Conservation (phyloP, 2,113 vertebrate species). For the Benitochromis conjunctus region DNA sequence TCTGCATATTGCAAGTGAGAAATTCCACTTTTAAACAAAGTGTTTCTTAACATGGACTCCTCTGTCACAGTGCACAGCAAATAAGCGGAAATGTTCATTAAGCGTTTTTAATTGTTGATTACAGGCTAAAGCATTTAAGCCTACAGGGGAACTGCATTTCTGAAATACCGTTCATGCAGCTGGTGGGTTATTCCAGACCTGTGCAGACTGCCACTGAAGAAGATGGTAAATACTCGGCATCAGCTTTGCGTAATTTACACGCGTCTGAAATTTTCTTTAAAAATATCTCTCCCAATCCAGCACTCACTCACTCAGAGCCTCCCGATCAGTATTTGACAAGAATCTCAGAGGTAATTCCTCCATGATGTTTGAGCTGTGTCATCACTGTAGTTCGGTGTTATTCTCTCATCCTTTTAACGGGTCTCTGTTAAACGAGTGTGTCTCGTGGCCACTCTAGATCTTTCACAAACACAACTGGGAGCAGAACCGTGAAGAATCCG, state of each 20-base stretch:
- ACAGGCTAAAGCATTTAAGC: slow-evolving; percentile 80
- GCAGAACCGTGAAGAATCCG: slow-evolving; percentile 1
- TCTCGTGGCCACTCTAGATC: not conserved
- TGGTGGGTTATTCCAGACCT: slow-evolving; percentile 5
- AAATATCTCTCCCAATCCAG: not conserved
- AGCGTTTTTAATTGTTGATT: not conserved
- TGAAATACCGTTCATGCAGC: slow-evolving; percentile 75
- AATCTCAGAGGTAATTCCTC: not conserved
- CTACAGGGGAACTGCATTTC: slow-evolving; percentile 79
- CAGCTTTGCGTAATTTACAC: not conserved
- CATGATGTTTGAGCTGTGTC: not conserved
- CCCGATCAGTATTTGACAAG: not conserved
- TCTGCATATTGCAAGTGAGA: not conserved
- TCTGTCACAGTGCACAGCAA: not conserved
- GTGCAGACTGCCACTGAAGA: not conserved
- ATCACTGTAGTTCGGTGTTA: not conserved
- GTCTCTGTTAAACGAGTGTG: not conserved
- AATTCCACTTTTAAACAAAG: not conserved
- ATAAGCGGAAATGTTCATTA: not conserved
- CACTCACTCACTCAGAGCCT: not conserved
- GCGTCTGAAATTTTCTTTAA: not conserved
- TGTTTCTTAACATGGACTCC: not conserved
- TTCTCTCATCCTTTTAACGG: not conserved
- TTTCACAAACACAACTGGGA: not conserved
- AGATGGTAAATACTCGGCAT: slow-evolving; percentile 8